phyloP scores from a whole-genome alignment of 1,140 invertebrate genomes.

The Vanessa tameamea region DNA sequence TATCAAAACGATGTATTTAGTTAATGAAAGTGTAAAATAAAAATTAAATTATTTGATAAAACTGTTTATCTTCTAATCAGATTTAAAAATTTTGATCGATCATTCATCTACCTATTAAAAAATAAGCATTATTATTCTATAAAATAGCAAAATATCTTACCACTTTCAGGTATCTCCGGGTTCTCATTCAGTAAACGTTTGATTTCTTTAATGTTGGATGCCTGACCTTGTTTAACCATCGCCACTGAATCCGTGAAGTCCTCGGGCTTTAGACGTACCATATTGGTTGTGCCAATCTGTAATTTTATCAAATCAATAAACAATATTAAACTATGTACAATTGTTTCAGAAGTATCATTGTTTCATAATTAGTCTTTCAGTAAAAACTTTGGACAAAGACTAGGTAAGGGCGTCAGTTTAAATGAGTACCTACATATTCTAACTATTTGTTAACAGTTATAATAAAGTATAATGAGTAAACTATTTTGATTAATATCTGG shows the following conservation, averaged over 20 bases:
- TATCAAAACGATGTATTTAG: too few species aligned
- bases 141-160: slow-evolving; percentile 34
- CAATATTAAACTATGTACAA: too few species aligned
- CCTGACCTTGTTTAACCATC: slow-evolving; percentile 41
- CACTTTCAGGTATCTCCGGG: slow-evolving; percentile 56
- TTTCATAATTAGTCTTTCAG: background rate
- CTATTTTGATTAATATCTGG: too few species aligned
- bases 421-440: too few species aligned
- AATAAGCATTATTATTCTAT: background rate
- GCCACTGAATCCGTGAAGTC: slow-evolving; percentile 59
- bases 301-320: slow-evolving; percentile 8
- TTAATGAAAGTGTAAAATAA: too few species aligned
- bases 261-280: slow-evolving; percentile 62
- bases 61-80: background rate
- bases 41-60: too few species aligned
- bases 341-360: background rate
- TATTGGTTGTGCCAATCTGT: slow-evolving; percentile 62
- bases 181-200: slow-evolving; percentile 58
- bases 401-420: too few species aligned
- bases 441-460: background rate
- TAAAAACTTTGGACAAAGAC: too few species aligned
- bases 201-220: slow-evolving; percentile 50
- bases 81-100: background rate
- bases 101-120: background rate
- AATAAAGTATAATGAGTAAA: background rate